Base-by-base conservation (phyloP, 2,797 vertebrate species). In the Fratercula arctica region DNA sequence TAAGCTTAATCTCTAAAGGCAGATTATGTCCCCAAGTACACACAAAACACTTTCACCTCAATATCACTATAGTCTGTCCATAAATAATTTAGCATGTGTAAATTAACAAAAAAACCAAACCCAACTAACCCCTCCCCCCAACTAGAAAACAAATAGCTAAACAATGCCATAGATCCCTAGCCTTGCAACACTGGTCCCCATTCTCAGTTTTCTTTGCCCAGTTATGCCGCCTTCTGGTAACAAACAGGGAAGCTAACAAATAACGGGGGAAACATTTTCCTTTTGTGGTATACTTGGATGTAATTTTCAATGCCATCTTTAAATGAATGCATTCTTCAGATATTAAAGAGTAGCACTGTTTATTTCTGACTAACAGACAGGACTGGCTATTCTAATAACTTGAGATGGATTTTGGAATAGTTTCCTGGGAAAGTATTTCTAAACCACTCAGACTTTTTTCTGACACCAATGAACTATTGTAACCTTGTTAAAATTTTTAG, bases 401-500 rank as follows among this genome's bases (percentile, higher is more conserved):
- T 83, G 10, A 86, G 39, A 56, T 28, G 17, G 11, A 75, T 57
- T 88, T 79, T 82, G 10, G 28, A 85, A 69, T n/a, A 50, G 23
- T 54, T 90, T 76, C 8, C 64, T 67, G 23, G 60, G 28, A 76
- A 87, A 67, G 14, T 69, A 72, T 57, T 88, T 80, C 48, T 91
- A 72, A 90, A 72, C 33, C 16, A 39, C 20, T 64, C 26, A 57
- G 16, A 70, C 31, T 54, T 83, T 46, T 48, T 82, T 82, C 15
- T 63, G 61, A 78, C 35, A 54, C 13, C 4, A 77, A n/a, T 57
- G 78, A 91, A 79, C 57, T 89, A 82, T 53, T 56, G 41, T 72
- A 88, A 87, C 41, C 10, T 63, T 75, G 50, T 82, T 87, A 43
- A 10, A 92, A 80, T 82, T 93, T 92, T 70, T 85, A 94, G 53